Percentiles rank a stretch among this genome's conserved stretches.
Conservation (phyloP, 2,113 vertebrate species). For the Podarcis muralis region DNA sequence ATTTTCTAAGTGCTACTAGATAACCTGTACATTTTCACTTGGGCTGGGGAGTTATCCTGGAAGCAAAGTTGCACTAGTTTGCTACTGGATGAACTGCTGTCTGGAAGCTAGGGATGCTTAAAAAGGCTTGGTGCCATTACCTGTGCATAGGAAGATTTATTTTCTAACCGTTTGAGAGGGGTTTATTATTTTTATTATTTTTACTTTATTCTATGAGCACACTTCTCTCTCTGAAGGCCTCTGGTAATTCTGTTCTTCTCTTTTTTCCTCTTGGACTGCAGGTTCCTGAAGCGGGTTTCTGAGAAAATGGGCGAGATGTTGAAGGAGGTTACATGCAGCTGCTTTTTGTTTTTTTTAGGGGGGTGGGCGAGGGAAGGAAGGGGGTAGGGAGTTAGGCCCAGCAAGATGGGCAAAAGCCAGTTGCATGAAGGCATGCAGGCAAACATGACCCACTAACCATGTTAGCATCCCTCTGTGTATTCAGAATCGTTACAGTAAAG, state of each 20-base stretch:
- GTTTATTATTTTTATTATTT: neutral
- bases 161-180: conserved; percentile 52
- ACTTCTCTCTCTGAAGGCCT: conserved; percentile 72
- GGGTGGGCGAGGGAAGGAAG: neutral
- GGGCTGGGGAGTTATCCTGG: neutral
- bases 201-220: conserved; percentile 49
- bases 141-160: conserved; percentile 48
- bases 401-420: conserved; percentile 77
- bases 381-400: conserved; percentile 72
- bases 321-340: conserved; percentile 96
- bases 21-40: conserved; percentile 28
- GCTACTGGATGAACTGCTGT: neutral
- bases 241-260: conserved; percentile 87
- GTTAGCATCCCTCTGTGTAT: conserved; percentile 73
- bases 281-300: conserved; percentile 99
- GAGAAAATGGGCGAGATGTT: conserved; percentile 95
- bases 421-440: conserved; percentile 95
- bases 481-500: conserved; percentile 68
- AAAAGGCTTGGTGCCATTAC: conserved; percentile 19
- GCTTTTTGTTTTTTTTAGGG: conserved; percentile 66
- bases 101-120: neutral
- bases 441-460: conserved; percentile 84
- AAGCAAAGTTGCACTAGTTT: conserved; percentile 25
- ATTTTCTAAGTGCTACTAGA: neutral
- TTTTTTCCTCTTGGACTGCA: conserved; percentile 94